Base-by-base conservation (phyloP, 2,888 invertebrate species). In the Hyposoter didymator region DNA sequence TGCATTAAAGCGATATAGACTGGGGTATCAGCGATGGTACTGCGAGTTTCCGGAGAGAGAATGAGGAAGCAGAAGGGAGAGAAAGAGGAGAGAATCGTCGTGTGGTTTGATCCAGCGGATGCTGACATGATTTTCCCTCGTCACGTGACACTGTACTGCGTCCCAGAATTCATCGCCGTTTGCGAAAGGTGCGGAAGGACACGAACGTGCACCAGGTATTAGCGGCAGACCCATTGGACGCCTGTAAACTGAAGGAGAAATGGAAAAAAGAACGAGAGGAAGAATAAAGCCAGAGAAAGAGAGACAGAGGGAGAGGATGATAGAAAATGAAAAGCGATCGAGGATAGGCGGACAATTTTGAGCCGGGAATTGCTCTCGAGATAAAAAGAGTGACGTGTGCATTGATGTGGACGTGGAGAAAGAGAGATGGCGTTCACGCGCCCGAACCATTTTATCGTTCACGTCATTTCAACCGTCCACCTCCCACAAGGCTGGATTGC, bases 281-380 rank as follows among this genome's bases (percentile, higher is more conserved):
- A 32, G 32, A 19, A 52, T 52, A 52, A 52, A 74, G 43, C 19
- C 22, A 73, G 55, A 52, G 52, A 39, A 39, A 52, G 66, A 55
- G 52, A n/a, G 45, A 52, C 55, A 72, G 45, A 66, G 35, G 35
- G 72, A 28, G 22, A 69, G 67, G 35, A 67, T 19, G 64, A 17
- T 74, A 14, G 47, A 67, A 35, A 67, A 52, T 19, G 73, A 78
- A 59, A 35, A 82, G 43, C 62, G 82, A 72, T 85, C 69, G 78
- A 62, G 75, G 81, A 84, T 84, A 75, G 88, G 74, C 76, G 78
- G 82, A 87, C 85, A 84, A 88, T 88, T 87, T 88, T 88, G 78
- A 82, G 82, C 84, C 75, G 80, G 76, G 82, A 87, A 87, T 82
- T 87, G 84, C 82, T 52, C 74, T 49, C 70, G 87, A 84, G 87